Evolutionary conservation across 2,113 vertebrate species (phyloP), one percentile per base, ranked within the genome.

Genomic region (Hyperopisus bebe): DNA sequence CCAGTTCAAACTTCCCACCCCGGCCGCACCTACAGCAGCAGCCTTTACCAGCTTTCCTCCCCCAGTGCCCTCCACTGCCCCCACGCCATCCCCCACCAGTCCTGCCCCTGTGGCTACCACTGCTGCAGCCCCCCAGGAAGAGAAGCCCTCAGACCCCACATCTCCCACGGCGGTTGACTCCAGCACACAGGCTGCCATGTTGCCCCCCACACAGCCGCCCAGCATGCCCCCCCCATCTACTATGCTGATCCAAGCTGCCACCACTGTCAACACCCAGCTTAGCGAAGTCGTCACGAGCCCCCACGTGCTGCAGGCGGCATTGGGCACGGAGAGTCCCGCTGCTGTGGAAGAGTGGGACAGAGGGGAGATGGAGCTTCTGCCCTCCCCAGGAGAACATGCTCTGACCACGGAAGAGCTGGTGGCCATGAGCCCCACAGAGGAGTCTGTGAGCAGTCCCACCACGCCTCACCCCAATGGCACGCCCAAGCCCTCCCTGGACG

Each of bases 1-100:
- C 90, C 92, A 96, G 95, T 95, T 94, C 90, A 94, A 92, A 91
- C 93, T 92, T 2, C 90, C 93, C 50, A 90, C 94, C 88, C 94
- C 93, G 91, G 92, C 92, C 93, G 91, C 91, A 84, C 93, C 93
- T 91, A 93, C 94, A 82, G 89, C 91, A 55, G 92, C 92, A 90
- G 92, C 91, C 88, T 90, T 90, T 88, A 50, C 90, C 88, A 91
- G 84, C 31, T 39, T 90, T 55, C 84, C 91, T 15, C 89, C 94
- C 48, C 89, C 62, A 74, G 88, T 86, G 9, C 19, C 92, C 0
- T 89, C 90, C 90, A 92, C 0, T 1, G 86, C 90, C 50, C 86
- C 91, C 46, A 92, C 93, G 27, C 86, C 94, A 50, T 15, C 85
- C 0, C 88, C 92, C 1, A 10, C 91, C 74, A 88, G 91, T 5